Evolutionary conservation across 2,888 invertebrate genomes (phyloP).

Genomic region (Osmoderma eremita): DNA sequence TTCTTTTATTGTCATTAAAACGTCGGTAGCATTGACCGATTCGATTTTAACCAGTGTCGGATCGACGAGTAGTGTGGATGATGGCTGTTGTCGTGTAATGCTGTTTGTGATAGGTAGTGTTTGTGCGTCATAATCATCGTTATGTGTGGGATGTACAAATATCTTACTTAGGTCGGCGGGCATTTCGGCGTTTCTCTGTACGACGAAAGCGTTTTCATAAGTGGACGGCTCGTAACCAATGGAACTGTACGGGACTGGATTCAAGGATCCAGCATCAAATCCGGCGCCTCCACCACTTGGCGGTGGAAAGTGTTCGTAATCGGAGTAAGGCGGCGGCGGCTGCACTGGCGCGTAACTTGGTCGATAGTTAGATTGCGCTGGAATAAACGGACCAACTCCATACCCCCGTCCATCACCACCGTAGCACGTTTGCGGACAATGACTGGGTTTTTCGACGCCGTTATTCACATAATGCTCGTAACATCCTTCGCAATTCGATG

Average conservation of each 20-base stretch:
- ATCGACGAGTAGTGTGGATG: conserved; percentile 19
- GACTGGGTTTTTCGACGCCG: conserved; percentile 35
- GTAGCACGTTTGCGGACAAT: conserved; percentile 56
- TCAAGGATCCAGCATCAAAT: background rate
- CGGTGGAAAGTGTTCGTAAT: too few relatives aligned
- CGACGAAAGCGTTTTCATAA: conserved; percentile 37
- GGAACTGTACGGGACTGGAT: conserved; percentile 23
- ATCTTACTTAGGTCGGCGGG: conserved; percentile 18
- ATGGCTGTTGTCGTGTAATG: conserved; percentile 31
- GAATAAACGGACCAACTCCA: conserved; percentile 53
- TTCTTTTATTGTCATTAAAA: conserved; percentile 36
- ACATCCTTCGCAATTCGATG: conserved; percentile 58
- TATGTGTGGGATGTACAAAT: conserved; percentile 28
- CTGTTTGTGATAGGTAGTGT: conserved; percentile 38
- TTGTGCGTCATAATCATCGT: conserved; percentile 35
- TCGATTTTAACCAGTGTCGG: conserved; percentile 33
- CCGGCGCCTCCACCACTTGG: background rate
- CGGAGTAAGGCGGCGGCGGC: conserved; percentile 44
- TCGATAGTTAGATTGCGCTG: conserved; percentile 47
- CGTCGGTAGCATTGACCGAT: conserved; percentile 32
- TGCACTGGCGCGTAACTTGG: conserved; percentile 55
- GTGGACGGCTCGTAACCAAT: conserved; percentile 39
- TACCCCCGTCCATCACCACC: conserved; percentile 59
- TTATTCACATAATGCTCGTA: conserved; percentile 48
- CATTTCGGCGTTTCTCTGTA: conserved; percentile 12